phyloP scores from a whole-genome alignment of 1,140 invertebrate genomes.

The Euwallacea similis region DNA sequence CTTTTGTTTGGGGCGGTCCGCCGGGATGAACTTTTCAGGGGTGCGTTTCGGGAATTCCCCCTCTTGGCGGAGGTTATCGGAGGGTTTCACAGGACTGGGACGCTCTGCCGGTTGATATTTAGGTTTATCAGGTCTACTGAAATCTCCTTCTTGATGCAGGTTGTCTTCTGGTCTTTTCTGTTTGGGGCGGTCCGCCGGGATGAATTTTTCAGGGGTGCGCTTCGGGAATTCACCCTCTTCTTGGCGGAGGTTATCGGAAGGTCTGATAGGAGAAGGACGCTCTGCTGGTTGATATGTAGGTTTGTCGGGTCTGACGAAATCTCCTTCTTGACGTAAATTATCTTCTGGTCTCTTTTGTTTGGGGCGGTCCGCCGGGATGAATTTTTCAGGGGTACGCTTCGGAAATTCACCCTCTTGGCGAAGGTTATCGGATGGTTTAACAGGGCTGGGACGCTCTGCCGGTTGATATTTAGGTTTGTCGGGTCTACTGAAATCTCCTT shows the following conservation, averaged over 20 bases:
- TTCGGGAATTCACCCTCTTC: conserved; percentile 60
- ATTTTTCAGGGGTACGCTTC: conserved; percentile 52
- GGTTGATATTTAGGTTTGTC: conserved; percentile 54
- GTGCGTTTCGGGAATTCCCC: conserved; percentile 59
- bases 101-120: conserved; percentile 53
- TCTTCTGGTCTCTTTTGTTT: conserved; percentile 54
- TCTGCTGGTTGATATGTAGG: conserved; percentile 44
- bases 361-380: conserved; percentile 55
- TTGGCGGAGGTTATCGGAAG: conserved; percentile 62
- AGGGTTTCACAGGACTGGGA: conserved; percentile 55
- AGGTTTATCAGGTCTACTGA: conserved; percentile 52
- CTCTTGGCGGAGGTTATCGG: conserved; percentile 63
- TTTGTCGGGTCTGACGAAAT: conserved; percentile 58
- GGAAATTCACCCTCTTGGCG: conserved; percentile 63
- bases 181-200: conserved; percentile 55
- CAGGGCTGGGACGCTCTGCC: conserved; percentile 52
- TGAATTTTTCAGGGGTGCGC: conserved; percentile 50
- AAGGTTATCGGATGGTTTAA: conserved; percentile 61
- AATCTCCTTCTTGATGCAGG: conserved; percentile 61
- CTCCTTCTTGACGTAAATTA: conserved; percentile 65
- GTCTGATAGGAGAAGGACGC: conserved; percentile 55
- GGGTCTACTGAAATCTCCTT: conserved; percentile 59
- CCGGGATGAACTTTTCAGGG: conserved; percentile 42
- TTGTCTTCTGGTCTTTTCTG: conserved; percentile 61
- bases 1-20: conserved; percentile 51